Base-by-base conservation (phyloP, 2,888 invertebrate species). In the Meghimatium bilineatum region DNA sequence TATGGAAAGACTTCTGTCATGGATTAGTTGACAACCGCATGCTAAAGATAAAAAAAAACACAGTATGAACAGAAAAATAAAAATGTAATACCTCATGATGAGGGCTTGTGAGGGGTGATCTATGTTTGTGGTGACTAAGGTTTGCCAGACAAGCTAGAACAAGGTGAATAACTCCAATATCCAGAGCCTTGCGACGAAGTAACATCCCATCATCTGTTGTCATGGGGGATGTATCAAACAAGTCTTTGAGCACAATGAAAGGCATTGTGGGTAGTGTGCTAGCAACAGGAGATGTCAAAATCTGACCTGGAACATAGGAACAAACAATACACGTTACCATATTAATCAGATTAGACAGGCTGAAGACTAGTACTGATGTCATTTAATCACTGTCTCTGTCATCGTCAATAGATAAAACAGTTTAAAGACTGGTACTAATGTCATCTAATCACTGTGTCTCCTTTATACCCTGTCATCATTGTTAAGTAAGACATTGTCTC, bases 81-180 rank as follows among this genome's bases (percentile, higher is more conserved):
- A 36, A 38, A 6, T 44, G 44, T 8, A 83, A 72, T 87, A 93
- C 93, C 92, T 94, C 94, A 84, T 94, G 93, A 83, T 94, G 94
- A 77, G 93, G 88, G 56, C 93, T 93, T 20, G 93, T 91, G 26
- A 93, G 88, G 49, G 86, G 90, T 71, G 89, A 91, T 80, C 92
- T 88, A 5, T 93, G 93, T 23, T 91, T 91, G 86, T 95, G 95
- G 89, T 95, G 94, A 85, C 97, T 97, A 93, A 98, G 97, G 66
- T 97, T 96, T 1, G 97, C 96, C 82, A 98, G 95, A 91, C 97
- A 98, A 80, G 97, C 96, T 67, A 98, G 95, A 89, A 98, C 95
- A 80, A 98, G 95, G 89, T 97, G 96, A 89, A 97, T 95, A 60
- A 97, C 97, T 38, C 98, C 98, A 60, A 96, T 96, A 90, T 96